Evolutionary conservation across 2,797 vertebrate genomes (phyloP), one percentile per base, ranked within the genome.

Genomic region (Hydrocynus forskahlii): DNA sequence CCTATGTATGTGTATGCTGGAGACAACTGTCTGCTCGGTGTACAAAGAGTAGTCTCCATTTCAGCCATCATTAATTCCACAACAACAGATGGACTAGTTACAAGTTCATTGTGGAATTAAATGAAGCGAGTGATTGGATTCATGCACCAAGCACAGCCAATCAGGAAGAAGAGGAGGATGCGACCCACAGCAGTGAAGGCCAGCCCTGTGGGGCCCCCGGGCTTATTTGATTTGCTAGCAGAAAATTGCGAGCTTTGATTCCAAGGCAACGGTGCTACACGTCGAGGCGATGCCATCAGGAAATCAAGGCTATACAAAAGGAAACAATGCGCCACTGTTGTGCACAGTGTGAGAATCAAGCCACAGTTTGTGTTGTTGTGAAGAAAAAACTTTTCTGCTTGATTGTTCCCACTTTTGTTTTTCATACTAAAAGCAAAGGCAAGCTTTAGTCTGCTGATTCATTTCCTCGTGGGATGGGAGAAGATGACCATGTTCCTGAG

Each of bases 291-390:
- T 38, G 19, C 16, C 25, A 9, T 73, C 25, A 35, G 25, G 25
- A 73, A 73, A 57, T 73, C 70, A 73, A 57, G 29, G 70, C 70
- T 57, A 73, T 73, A 73, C 52, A 73, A 73, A 73, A 17, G 52
- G 25, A 55, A 73, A 40, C 70, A 73, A 73, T 73, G 35, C 9
- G 16, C 52, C 52, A 57, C 52, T 21, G 70, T 73, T 4, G 52
- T 73, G 70, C 70, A 73, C 70, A 73, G 70, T 38, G 52, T 71
- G 21, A 71, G 16, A 17, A 17, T 10, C 48, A 1, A n/a, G 52
- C 70, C 35, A 13, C 70, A 38, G 52, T 10, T 40, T 38, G 17
- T 14, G 29, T 10, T n/a, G 29, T 73, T 40, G 54, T 29, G 25
- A 43, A 40, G 57, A 17, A 74, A 43, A 69, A 16, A n/a, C 29